Evolutionary conservation across 92 coral and sea anemone species (phyloP).

Genomic region (Virgularia gustaviana): DNA sequence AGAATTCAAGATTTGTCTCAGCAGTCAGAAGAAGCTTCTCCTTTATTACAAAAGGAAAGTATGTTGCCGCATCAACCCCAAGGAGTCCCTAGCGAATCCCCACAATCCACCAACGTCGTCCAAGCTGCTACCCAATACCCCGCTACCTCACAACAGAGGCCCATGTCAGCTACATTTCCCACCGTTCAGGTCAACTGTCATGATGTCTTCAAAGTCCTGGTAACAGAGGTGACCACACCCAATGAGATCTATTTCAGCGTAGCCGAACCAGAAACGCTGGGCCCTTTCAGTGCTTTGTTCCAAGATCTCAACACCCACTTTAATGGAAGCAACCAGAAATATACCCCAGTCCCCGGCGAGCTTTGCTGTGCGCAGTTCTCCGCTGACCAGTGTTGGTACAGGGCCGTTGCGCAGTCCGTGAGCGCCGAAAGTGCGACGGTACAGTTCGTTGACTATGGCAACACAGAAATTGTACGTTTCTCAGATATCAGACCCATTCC

Average conservation of each 20-base stretch:
- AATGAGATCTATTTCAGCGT: constrained; percentile 65
- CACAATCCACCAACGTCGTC: not conserved
- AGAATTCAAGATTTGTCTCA: too few relatives aligned
- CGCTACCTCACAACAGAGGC: not conserved
- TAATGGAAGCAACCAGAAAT: constrained; percentile 32
- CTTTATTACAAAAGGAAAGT: too few relatives aligned
- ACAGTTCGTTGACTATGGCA: constrained; percentile 83
- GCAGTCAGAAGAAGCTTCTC: too few relatives aligned
- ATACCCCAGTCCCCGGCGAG: constrained; percentile 74
- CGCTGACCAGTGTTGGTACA: constrained; percentile 82
- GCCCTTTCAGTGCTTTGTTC: constrained; percentile 40
- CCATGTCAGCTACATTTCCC: not conserved
- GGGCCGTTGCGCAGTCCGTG: constrained; percentile 60
- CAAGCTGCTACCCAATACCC: not conserved
- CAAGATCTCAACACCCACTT: constrained; percentile 52
- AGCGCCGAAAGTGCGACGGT: constrained; percentile 53
- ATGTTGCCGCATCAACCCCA: not conserved
- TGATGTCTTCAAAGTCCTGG: constrained; percentile 53
- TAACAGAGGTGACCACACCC: constrained; percentile 62
- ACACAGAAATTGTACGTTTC: constrained; percentile 63
- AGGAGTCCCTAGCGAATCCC: not conserved
- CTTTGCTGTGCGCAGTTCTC: constrained; percentile 84
- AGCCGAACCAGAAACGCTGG: constrained; percentile 30
- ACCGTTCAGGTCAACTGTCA: constrained; percentile 31
- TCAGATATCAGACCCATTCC: constrained; percentile 60